Percentiles rank a stretch among this genome's conserved stretches.
These are phyloP conservation scores for Cyclopterus lumpus DNA, from an alignment of 2,797 vertebrate species.

Conservation along the genomic window DNA sequence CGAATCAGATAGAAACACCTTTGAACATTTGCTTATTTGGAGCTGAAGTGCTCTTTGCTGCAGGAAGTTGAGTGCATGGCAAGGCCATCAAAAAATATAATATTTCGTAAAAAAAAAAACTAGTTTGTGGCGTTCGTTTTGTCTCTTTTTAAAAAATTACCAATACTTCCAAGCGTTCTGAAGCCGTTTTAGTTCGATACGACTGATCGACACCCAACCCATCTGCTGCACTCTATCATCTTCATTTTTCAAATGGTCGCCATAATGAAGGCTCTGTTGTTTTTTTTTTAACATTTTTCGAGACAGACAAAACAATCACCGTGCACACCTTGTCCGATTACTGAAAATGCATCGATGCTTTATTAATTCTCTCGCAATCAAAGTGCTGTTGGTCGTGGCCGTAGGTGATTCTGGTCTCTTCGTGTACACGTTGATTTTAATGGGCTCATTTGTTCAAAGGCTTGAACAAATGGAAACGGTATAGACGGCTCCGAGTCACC, in stretches of 20 bases:
- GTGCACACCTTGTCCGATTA: conserved; percentile 59
- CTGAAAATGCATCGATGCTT: conserved; percentile 70
- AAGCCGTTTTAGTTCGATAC: not conserved
- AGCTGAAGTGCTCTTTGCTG: conserved; percentile 16
- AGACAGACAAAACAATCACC: conserved; percentile 64
- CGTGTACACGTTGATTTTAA: conserved; percentile 11
- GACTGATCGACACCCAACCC: conserved; percentile 4
- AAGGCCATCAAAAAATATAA: not conserved
- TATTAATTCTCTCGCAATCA: conserved; percentile 62
- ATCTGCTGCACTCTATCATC: not conserved
- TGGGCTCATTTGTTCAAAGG: no score
- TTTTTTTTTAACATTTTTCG: conserved; percentile 33
- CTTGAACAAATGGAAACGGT: conserved; percentile 56
- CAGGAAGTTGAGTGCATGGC: not conserved
- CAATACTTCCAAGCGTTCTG: not conserved
- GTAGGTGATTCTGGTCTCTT: conserved; percentile 35
- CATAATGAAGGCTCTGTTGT: not conserved
- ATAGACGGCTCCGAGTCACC: conserved; percentile 18
- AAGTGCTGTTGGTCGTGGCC: conserved; percentile 39
- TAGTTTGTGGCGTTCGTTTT: not conserved
- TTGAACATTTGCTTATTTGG: conserved; percentile 30
- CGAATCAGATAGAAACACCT: conserved; percentile 16
- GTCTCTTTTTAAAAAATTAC: not conserved
- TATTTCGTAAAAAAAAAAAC: not conserved
- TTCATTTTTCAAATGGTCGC: no score